Evolutionary conservation across 1,140 invertebrate genomes (phyloP).

Genomic region (Tetragonula clypearis): DNA sequence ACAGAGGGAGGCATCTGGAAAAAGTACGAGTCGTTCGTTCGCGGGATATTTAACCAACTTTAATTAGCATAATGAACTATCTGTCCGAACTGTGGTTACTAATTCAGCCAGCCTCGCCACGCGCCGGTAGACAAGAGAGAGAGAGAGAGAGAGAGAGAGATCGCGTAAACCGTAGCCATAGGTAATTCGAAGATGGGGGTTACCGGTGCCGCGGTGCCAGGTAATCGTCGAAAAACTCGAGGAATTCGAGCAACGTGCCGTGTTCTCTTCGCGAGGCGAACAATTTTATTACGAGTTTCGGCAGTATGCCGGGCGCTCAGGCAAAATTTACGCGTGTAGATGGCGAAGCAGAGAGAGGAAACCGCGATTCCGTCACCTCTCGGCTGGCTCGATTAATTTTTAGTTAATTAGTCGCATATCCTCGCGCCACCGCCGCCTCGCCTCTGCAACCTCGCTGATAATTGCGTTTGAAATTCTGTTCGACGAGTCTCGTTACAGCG

Average conservation of each 20-base stretch:
- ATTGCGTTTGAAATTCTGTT: conserved; percentile 45
- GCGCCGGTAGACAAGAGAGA: background rate
- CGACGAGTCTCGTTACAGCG: conserved; percentile 29
- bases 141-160: no score
- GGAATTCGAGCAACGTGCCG: conserved; percentile 33
- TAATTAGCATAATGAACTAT: conserved; percentile 70
- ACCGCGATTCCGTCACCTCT: conserved; percentile 3
- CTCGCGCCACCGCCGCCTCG: background rate
- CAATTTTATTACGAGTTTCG: conserved; percentile 58
- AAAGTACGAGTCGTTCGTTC: conserved; percentile 35
- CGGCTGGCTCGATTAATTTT: conserved; percentile 47
- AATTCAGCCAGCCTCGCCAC: conserved; percentile 41
- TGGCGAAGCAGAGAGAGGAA: background rate
- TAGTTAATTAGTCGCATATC: conserved; percentile 50
- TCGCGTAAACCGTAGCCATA: conserved; percentile 21
- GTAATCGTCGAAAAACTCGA: conserved; percentile 22
- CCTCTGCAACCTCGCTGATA: conserved; percentile 8
- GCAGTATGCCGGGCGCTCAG: conserved; percentile 18
- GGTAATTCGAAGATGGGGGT: conserved; percentile 18
- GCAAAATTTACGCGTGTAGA: background rate
- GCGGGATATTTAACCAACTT: conserved; percentile 61
- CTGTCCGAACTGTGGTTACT: conserved; percentile 58
- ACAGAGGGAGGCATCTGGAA: conserved; percentile 15
- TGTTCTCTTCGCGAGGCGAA: background rate
- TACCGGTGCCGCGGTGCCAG: background rate